Percentiles rank a stretch among this genome's conserved stretches.
phyloP scores from a whole-genome alignment of 2,888 invertebrate genomes.

The Nyleta sp. region DNA sequence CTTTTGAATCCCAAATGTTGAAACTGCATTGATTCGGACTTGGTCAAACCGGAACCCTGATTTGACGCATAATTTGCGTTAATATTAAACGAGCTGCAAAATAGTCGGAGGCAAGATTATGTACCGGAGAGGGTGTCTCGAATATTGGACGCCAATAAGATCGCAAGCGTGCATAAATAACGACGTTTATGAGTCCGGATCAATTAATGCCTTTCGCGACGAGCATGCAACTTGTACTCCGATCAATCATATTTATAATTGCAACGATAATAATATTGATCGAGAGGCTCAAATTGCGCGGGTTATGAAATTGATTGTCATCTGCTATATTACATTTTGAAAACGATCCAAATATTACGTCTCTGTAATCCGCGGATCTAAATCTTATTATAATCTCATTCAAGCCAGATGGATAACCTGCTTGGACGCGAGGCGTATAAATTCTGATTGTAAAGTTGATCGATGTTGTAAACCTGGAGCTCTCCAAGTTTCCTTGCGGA shows the following conservation, averaged over 20 bases:
- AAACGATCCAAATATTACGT: conserved; percentile 60
- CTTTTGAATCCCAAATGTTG: conserved; percentile 1
- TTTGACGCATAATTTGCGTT: no score
- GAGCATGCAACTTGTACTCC: conserved; percentile 1
- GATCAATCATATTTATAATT: conserved; percentile 31
- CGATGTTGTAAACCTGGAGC: conserved; percentile 64
- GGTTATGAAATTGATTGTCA: conserved; percentile 55
- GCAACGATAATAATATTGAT: conserved; percentile 35
- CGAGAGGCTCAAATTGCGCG: conserved; percentile 24
- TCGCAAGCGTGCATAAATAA: not conserved
- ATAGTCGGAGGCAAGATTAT: no score
- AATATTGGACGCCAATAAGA: not conserved
- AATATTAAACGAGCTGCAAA: no score
- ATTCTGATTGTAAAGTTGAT: conserved; percentile 66
- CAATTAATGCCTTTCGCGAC: conserved; percentile 15
- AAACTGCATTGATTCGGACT: not conserved
- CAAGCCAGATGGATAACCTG: conserved; percentile 65
- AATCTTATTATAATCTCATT: conserved; percentile 67
- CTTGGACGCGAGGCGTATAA: conserved; percentile 67
- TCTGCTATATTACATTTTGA: conserved; percentile 49
- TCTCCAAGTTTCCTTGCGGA: conserved; percentile 49
- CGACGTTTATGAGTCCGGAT: not conserved
- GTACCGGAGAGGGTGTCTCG: not conserved
- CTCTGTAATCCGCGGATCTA: conserved; percentile 61
- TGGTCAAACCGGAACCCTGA: no score